Base-by-base conservation (phyloP, 2,888 invertebrate species). In the Chaetogeoica ovagalla region DNA sequence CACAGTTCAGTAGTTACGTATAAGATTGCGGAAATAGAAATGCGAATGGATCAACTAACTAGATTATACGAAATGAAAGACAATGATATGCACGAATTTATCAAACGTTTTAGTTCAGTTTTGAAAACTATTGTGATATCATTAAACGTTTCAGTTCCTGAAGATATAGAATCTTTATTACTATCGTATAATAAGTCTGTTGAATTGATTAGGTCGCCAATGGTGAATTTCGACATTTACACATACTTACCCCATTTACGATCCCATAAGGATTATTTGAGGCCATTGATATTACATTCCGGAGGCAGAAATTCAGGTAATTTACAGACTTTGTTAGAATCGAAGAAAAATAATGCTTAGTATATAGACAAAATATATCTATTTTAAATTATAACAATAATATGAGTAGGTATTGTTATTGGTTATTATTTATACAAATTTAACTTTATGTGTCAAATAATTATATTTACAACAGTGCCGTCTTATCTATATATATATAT, bases 231-330 rank as follows among this genome's bases (percentile, higher is more conserved):
- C 21, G 70, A 79, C 55, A 62, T 79, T 11, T 79, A 21, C 30
- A 79, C 79, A 19, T 79, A 71, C 39, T 63, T 79, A n/a, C 79
- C 79, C 2, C 79, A 79, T 57, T 39, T 79, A 8, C 69, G 70
- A 1, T 63, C 57, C 39, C 52, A 62, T 15, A 65, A 63, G 43
- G 55, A 71, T 23, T 68, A 68, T 48, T 63, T 70, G 9, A 57
- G 63, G n/a, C 79, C 79, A 21, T 63, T 71, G 63, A 57, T 79
- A 70, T 55, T 79, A 15, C 63, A 79, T 57, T 62, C 70, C 43
- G 79, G 71, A 23, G 63, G 55, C n/a, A 63, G 79, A 72, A 75
- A 68, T 71, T 72, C 48, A 73, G 69, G 83, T 63, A 73, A 65
- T 82, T 81, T 81, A 68, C 23, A 39, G 19, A 6, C 43, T 59